A percentile compares a stretch with the other conserved stretches of the same genome.
These are phyloP conservation scores for Fragum fragum DNA, from an alignment of 2,888 invertebrate genomes.

Conservation along the genomic window DNA sequence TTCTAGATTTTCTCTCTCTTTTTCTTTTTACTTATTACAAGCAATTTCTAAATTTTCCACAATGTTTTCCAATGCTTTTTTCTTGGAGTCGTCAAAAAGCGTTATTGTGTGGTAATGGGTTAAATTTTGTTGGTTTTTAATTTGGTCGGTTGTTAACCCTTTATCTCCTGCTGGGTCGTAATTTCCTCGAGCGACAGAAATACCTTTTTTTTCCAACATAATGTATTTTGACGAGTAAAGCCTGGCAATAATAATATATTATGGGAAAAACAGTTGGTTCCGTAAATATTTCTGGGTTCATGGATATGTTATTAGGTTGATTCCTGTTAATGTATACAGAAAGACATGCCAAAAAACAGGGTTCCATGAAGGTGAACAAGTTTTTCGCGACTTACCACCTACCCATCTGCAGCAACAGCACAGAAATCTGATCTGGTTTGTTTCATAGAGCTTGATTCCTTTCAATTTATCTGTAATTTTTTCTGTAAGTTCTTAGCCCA, in stretches of 20 bases:
- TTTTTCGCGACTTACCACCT: not conserved
- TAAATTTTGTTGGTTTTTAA: no score
- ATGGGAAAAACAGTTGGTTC: constrained; percentile 4
- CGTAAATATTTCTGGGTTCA: not conserved
- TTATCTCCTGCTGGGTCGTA: not conserved
- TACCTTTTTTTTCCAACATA: not conserved
- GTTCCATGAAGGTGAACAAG: not conserved
- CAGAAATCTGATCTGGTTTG: no score
- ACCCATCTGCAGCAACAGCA: no score
- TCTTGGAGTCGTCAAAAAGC: no score
- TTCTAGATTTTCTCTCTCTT: no score
- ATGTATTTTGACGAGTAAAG: constrained; percentile 3
- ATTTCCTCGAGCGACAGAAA: not conserved
- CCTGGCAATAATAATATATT: constrained; percentile 3
- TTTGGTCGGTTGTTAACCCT: not conserved
- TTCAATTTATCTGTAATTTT: no score
- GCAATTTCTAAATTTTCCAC: no score
- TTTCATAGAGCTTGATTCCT: no score
- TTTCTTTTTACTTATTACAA: no score
- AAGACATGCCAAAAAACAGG: constrained; percentile 2
- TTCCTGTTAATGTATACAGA: not conserved
- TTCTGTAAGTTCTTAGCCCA: no score
- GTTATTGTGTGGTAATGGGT: no score
- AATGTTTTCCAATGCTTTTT: no score
- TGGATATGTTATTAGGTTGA: not conserved